Percentiles rank a stretch among this genome's conserved stretches.
These are phyloP conservation scores for Schizaphis graminum DNA, from an alignment of 2,888 invertebrate genomes.

Conservation along the genomic window DNA sequence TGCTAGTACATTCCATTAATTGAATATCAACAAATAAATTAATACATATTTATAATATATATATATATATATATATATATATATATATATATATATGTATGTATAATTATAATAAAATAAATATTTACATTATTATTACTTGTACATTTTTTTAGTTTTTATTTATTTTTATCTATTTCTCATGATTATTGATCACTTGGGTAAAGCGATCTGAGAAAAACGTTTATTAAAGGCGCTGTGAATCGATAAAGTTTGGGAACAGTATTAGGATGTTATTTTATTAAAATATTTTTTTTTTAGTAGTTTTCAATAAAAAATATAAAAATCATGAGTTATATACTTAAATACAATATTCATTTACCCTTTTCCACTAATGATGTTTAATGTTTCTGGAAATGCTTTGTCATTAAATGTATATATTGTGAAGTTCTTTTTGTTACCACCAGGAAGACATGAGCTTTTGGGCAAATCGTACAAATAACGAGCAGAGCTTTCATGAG, in stretches of 20 bases:
- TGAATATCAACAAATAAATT: too few relatives aligned
- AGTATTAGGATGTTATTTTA: not conserved
- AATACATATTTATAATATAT: too few relatives aligned
- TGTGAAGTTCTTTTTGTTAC: constrained; percentile 48
- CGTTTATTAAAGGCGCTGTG: not conserved
- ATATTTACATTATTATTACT: not conserved
- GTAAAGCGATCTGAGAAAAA: not conserved
- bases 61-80: too few relatives aligned
- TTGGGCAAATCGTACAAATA: constrained; percentile 69
- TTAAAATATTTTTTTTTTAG: not conserved
- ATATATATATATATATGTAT: too few relatives aligned
- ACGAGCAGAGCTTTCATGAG: constrained; percentile 70
- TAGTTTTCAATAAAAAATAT: not conserved
- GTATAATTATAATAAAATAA: not conserved
- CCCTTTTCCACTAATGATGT: constrained; percentile 94
- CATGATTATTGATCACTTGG: not conserved
- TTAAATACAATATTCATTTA: constrained; percentile 70
- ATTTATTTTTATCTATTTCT: not conserved
- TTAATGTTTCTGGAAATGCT: constrained; percentile 91
- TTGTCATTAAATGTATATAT: constrained; percentile 96
- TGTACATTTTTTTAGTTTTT: not conserved
- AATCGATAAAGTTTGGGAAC: not conserved
- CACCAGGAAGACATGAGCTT: constrained; percentile 54
- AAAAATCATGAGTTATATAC: not conserved
- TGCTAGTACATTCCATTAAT: too few relatives aligned